Evolutionary conservation across 2,888 invertebrate species (phyloP).

Genomic region (Patella depressa): DNA sequence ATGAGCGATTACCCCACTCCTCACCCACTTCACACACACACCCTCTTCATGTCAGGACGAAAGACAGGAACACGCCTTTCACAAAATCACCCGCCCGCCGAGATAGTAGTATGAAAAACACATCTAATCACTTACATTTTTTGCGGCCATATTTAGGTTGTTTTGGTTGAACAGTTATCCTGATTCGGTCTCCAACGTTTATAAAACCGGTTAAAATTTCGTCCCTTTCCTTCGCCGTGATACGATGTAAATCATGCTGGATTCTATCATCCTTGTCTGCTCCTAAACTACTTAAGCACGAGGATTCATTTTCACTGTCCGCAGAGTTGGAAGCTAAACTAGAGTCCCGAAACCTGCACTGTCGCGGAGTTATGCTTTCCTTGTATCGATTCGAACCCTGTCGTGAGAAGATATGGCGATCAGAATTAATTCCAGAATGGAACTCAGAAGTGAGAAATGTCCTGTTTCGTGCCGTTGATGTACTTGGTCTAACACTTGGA

Average conservation of each 20-base stretch:
- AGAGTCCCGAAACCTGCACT: too few species aligned
- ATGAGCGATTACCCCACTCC: neutral
- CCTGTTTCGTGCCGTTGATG: neutral
- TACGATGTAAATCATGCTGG: conserved; percentile 12
- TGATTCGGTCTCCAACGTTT: conserved; percentile 56
- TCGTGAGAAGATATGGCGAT: neutral
- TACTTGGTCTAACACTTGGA: neutral
- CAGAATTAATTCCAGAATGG: neutral
- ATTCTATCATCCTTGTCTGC: neutral
- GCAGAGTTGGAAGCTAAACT: neutral
- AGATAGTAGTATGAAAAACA: too few species aligned
- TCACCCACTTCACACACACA: neutral
- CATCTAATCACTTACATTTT: conserved; percentile 46
- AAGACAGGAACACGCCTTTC: too few species aligned
- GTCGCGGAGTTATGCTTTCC: too few species aligned
- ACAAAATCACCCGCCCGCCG: too few species aligned
- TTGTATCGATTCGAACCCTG: too few species aligned
- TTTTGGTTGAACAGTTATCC: conserved; percentile 53
- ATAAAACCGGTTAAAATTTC: conserved; percentile 46
- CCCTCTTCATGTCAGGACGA: neutral
- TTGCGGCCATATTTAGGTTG: conserved; percentile 57
- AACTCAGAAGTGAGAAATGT: neutral
- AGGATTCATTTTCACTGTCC: neutral
- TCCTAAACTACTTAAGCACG: neutral
- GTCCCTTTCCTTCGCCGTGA: conserved; percentile 53